Percentiles rank a stretch among this genome's conserved stretches.
These are phyloP conservation scores for Leptatherina wallacei DNA, from an alignment of 2,797 vertebrate species.

Conservation along the genomic window DNA sequence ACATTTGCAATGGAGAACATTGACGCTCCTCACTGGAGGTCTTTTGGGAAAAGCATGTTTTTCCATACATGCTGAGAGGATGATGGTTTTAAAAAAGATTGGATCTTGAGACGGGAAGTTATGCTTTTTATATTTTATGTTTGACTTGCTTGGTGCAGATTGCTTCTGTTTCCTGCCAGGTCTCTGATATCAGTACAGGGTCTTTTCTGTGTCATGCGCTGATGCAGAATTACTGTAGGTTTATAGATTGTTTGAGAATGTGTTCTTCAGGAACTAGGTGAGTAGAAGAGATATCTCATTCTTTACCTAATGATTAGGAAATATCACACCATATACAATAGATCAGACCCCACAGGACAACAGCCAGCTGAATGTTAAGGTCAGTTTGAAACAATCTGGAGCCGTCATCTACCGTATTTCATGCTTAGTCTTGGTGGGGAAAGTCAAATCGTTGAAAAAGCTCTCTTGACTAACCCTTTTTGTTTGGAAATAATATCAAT, in stretches of 20 bases:
- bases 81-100: constrained; percentile 2
- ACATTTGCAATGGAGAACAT: constrained; percentile 47
- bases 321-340: not conserved
- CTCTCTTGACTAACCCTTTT: not conserved
- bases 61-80: constrained; percentile 24
- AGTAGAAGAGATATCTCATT: not conserved
- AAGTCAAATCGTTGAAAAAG: not conserved
- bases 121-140: constrained; percentile 15
- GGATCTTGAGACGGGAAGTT: constrained; percentile 22
- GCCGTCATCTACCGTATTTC: not conserved
- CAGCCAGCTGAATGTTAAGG: too few species aligned
- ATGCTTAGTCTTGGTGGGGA: too few species aligned
- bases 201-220: not conserved
- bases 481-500: not conserved
- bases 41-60: constrained; percentile 17
- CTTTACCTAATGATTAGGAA: not conserved
- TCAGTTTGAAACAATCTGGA: not conserved
- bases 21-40: constrained; percentile 22
- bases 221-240: not conserved
- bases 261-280: too few species aligned
- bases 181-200: not conserved
- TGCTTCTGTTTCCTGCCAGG: constrained; percentile 6
- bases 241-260: not conserved
- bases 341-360: not conserved
- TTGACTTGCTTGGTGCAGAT: constrained; percentile 12